These are phyloP conservation scores for Siniperca obscura DNA, from an alignment of 2,797 vertebrate species.

Conservation along the genomic window DNA sequence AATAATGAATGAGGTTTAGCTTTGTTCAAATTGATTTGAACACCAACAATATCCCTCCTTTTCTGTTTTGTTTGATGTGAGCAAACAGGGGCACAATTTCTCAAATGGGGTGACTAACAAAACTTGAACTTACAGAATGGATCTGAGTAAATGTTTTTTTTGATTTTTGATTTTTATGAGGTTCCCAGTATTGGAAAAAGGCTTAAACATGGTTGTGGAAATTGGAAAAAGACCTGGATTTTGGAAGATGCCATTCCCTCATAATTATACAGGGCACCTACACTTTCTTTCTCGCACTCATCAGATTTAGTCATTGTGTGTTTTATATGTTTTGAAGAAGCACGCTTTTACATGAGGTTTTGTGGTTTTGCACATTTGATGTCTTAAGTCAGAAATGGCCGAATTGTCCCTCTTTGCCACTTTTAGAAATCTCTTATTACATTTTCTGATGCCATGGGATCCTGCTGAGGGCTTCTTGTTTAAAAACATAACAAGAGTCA, in stretches of 20 bases:
- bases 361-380: conserved; percentile 85
- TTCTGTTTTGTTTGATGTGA: conserved; percentile 58
- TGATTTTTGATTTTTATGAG: conserved; percentile 21
- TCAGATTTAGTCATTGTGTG: conserved; percentile 64
- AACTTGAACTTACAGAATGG: conserved; percentile 57
- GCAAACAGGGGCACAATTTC: conserved; percentile 34
- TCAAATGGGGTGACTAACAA: conserved; percentile 38
- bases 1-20: conserved; percentile 59
- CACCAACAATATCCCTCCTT: conserved; percentile 44
- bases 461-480: conserved; percentile 71
- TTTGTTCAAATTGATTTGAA: conserved; percentile 61
- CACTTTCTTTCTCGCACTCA: conserved; percentile 43
- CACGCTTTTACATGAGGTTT: conserved; percentile 81
- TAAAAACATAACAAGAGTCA: conserved; percentile 56
- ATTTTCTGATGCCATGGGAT: conserved; percentile 68
- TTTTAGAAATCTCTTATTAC: conserved; percentile 65
- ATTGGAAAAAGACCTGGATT: conserved; percentile 42
- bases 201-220: conserved; percentile 31
- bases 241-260: conserved; percentile 26
- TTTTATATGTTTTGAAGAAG: conserved; percentile 76
- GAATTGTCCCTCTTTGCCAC: conserved; percentile 66
- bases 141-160: conserved; percentile 30
- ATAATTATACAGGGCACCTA: conserved; percentile 23
- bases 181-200: conserved; percentile 38
- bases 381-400: conserved; percentile 81